phyloP scores from a whole-genome alignment of 2,888 invertebrate genomes.

The Bombylius major region DNA sequence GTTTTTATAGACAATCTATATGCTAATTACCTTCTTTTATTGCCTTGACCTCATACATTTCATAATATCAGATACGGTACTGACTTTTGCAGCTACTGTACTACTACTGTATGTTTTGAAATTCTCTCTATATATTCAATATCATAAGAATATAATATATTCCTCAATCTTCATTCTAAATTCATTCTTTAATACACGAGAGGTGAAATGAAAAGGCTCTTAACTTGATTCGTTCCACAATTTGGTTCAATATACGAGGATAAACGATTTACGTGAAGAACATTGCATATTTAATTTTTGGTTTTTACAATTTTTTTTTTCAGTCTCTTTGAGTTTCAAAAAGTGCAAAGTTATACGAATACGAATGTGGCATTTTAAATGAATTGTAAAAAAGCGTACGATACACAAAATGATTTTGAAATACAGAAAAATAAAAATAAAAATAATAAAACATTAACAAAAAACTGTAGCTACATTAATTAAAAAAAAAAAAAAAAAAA shows the following conservation, averaged over 20 bases:
- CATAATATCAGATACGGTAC: constrained; percentile 8
- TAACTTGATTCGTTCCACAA: constrained; percentile 8
- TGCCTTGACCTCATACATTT: constrained; percentile 4
- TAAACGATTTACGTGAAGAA: background rate
- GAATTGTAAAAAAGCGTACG: background rate
- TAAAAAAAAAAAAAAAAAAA: no score
- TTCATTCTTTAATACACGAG: no score
- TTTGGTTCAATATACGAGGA: background rate
- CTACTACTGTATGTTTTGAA: background rate
- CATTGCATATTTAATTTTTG: background rate
- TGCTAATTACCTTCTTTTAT: constrained; percentile 10
- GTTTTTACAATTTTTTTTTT: background rate
- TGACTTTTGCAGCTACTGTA: constrained; percentile 8
- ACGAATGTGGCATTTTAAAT: background rate
- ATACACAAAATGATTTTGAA: background rate
- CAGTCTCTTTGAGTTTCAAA: background rate
- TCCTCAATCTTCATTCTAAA: no score
- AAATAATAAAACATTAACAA: no score
- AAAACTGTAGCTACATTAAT: no score
- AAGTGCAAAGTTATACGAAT: background rate
- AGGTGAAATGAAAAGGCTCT: background rate
- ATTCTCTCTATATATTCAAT: no score
- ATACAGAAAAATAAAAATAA: background rate
- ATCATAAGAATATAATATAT: no score
- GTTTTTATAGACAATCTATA: constrained; percentile 6